Conservation (phyloP, 2,797 vertebrate genomes). For the Ctenochaetus hawaiiensis region DNA sequence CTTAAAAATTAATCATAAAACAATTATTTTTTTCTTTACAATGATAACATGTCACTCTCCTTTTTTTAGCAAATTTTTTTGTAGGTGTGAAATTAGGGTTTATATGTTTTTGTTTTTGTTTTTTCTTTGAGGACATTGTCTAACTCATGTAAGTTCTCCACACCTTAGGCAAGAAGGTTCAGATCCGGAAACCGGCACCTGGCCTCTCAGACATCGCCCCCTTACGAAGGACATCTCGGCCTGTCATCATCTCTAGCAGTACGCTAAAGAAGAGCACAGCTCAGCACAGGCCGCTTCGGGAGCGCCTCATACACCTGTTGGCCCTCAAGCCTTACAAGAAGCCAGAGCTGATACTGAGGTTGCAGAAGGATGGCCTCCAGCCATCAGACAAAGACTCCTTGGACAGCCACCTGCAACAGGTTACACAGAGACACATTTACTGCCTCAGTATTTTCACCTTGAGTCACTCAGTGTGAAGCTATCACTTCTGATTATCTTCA, state of each 20-base stretch:
- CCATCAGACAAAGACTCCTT: slow-evolving; percentile 92
- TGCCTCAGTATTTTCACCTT: not conserved
- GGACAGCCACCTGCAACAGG: slow-evolving; percentile 96
- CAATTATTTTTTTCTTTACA: not conserved
- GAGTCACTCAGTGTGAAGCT: not conserved
- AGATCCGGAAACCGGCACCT: slow-evolving; percentile 93
- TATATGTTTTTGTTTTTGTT: too few relatives aligned
- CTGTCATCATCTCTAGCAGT: slow-evolving; percentile 92
- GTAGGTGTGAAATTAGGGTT: too few relatives aligned
- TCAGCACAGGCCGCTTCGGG: slow-evolving; percentile 90
- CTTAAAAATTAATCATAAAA: not conserved
- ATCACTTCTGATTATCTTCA: not conserved
- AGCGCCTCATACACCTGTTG: slow-evolving; percentile 94
- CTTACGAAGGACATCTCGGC: slow-evolving; percentile 91
- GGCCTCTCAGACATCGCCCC: slow-evolving; percentile 91
- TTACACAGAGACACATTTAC: slow-evolving; percentile 52
- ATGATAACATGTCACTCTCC: too few relatives aligned
- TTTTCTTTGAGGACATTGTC: not conserved
- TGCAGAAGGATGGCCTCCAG: slow-evolving; percentile 94
- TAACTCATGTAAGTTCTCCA: not conserved
- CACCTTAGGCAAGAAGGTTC: slow-evolving; percentile 92
- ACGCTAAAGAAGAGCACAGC: slow-evolving; percentile 86
- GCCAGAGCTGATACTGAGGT: slow-evolving; percentile 93
- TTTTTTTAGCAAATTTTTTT: too few relatives aligned
- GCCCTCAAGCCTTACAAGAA: slow-evolving; percentile 98